These are phyloP conservation scores for Montipora capitata DNA, from an alignment of 92 coral and sea anemone species.

Conservation along the genomic window DNA sequence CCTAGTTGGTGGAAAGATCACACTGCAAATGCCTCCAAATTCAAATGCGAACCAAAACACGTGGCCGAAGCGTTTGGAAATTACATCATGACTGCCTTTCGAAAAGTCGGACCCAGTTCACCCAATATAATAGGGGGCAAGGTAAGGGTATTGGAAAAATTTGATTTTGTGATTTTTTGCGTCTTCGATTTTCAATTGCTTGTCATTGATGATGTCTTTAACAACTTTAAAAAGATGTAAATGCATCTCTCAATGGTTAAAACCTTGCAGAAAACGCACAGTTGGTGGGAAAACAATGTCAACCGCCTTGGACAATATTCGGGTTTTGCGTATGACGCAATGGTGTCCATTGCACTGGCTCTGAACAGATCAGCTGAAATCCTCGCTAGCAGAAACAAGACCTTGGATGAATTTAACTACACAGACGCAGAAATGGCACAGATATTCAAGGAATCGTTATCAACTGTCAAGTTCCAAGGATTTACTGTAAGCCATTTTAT, in stretches of 20 bases:
- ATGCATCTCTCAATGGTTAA: no score
- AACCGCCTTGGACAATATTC: constrained; percentile 60
- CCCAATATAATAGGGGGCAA: constrained; percentile 33
- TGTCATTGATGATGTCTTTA: no score
- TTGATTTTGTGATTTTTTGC: no score
- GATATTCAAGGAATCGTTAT: constrained; percentile 37
- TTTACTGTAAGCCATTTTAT: constrained; percentile 68
- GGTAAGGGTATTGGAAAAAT: neutral
- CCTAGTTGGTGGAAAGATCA: constrained; percentile 57
- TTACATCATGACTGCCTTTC: constrained; percentile 46
- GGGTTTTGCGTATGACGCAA: constrained; percentile 77
- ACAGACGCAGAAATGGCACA: constrained; percentile 32
- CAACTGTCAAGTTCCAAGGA: constrained; percentile 62
- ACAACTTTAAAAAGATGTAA: no score
- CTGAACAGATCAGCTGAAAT: constrained; percentile 55
- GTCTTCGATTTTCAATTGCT: no score
- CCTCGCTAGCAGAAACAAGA: constrained; percentile 63
- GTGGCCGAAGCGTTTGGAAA: constrained; percentile 58
- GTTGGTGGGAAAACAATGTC: constrained; percentile 42
- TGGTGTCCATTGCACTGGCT: constrained; percentile 71
- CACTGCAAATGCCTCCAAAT: constrained; percentile 28
- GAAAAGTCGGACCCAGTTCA: constrained; percentile 31
- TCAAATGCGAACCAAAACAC: constrained; percentile 42
- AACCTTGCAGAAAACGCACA: constrained; percentile 31
- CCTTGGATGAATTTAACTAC: constrained; percentile 58